Conservation (phyloP, 2,888 invertebrate genomes). For the Scaptomyza cyrtandrae region DNA sequence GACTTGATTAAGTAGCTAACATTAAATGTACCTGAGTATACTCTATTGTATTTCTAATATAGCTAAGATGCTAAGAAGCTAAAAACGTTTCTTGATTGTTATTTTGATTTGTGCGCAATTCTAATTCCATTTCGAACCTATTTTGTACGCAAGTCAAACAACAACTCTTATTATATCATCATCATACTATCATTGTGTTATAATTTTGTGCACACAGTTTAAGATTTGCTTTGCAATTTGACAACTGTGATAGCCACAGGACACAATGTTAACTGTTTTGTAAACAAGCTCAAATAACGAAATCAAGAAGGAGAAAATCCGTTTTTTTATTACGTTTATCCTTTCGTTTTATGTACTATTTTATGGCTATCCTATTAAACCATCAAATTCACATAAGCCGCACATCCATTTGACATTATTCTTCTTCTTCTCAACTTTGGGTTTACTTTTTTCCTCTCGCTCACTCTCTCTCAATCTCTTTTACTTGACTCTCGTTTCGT, state of each 20-base stretch:
- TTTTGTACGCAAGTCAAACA: no score
- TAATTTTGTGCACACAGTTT: no score
- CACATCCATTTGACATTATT: constrained; percentile 44
- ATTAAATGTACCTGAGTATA: no score
- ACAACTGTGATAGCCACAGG: background rate
- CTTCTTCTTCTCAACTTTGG: background rate
- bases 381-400: constrained; percentile 69
- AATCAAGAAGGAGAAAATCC: constrained; percentile 24
- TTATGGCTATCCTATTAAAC: constrained; percentile 46
- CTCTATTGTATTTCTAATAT: no score
- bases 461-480: background rate
- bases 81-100: no score
- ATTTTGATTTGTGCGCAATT: no score
- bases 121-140: no score
- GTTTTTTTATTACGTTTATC: constrained; percentile 64
- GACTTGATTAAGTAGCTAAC: no score
- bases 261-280: constrained; percentile 3
- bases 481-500: background rate
- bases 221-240: background rate
- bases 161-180: no score
- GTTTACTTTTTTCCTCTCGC: background rate
- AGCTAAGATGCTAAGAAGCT: no score
- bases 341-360: constrained; percentile 65
- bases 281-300: constrained; percentile 5
- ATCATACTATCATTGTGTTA: no score